Evolutionary conservation across 2,113 vertebrate genomes (phyloP).

Genomic region (Sylvietta virens): DNA sequence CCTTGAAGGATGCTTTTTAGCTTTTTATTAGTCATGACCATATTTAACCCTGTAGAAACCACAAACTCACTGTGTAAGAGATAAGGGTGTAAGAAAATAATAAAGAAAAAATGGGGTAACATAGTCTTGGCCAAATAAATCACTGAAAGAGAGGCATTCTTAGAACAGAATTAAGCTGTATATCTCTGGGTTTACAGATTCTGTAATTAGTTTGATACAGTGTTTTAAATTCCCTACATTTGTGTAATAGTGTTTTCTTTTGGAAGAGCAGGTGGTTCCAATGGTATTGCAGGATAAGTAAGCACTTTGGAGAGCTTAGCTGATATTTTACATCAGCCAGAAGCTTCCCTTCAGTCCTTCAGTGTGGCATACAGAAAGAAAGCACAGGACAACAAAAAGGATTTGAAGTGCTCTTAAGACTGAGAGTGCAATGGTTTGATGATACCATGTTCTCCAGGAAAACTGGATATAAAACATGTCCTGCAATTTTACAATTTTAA

Average conservation of each 20-base stretch:
- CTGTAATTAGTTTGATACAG: neutral
- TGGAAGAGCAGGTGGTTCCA: neutral
- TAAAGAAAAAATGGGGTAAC: neutral
- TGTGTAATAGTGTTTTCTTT: neutral
- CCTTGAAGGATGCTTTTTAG: neutral
- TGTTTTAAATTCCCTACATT: neutral
- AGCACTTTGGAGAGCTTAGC: neutral
- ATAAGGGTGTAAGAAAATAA: neutral
- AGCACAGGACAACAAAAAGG: neutral
- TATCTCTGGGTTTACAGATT: neutral
- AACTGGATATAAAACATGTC: neutral
- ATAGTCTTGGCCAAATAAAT: neutral
- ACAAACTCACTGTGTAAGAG: neutral
- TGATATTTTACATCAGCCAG: neutral
- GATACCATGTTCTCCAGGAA: neutral
- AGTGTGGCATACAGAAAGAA: neutral
- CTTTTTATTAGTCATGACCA: neutral
- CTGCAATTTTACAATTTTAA: neutral
- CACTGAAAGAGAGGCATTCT: neutral
- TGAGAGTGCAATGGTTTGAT: neutral
- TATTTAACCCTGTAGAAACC: neutral
- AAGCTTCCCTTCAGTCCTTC: neutral
- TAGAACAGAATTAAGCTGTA: neutral
- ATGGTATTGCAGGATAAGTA: neutral
- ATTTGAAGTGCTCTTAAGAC: neutral